Evolutionary conservation across 1,140 invertebrate genomes (phyloP).

Genomic region (Hyposmocoma kahamanoa): DNA sequence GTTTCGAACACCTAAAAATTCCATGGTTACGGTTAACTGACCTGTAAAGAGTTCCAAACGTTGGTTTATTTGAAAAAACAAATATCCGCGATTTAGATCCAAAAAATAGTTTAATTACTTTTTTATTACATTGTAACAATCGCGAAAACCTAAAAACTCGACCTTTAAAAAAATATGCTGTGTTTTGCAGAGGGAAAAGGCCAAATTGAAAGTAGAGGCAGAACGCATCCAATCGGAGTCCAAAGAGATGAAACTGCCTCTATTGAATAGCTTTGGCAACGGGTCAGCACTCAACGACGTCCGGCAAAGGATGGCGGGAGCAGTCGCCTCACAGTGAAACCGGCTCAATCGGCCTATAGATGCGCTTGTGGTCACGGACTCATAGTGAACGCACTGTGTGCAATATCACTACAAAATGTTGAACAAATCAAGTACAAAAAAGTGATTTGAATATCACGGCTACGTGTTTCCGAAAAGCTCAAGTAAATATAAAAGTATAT

Average conservation of each 20-base stretch:
- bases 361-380: neutral
- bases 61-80: no score
- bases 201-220: constrained; percentile 32
- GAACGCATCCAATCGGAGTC: constrained; percentile 34
- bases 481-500: constrained; percentile 22
- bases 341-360: neutral
- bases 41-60: no score
- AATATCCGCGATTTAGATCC: no score
- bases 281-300: constrained; percentile 49
- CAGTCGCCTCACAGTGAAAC: constrained; percentile 57
- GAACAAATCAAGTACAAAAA: neutral
- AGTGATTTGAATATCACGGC: neutral
- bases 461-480: constrained; percentile 16
- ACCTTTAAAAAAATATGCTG: no score
- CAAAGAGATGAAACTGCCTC: constrained; percentile 42
- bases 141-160: neutral
- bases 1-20: no score
- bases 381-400: neutral
- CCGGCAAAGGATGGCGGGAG: constrained; percentile 55
- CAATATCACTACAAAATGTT: neutral
- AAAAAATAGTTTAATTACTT: no score
- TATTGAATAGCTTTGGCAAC: constrained; percentile 56
- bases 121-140: no score
- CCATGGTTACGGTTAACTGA: no score
- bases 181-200: constrained; percentile 39